Conservation (phyloP, 2,113 vertebrate species). For the Pedionomus torquatus region DNA sequence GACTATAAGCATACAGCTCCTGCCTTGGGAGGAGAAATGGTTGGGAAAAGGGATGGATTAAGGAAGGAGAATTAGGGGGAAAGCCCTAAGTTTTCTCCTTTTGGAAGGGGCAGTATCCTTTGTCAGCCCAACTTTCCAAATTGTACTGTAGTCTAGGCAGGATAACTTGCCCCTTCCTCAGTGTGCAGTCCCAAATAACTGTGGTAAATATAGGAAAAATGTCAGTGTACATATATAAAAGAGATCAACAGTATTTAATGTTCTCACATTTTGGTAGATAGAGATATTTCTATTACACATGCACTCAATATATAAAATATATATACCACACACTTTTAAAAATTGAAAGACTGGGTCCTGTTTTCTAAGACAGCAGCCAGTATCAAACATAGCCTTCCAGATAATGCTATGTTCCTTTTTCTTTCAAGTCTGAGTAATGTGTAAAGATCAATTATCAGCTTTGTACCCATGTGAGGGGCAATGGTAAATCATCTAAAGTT, state of each 20-base stretch:
- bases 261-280: not conserved
- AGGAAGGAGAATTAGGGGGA: not conserved
- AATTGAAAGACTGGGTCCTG: not conserved
- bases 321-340: not conserved
- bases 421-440: not conserved
- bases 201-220: not conserved
- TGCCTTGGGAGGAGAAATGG: accelerated
- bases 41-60: not conserved
- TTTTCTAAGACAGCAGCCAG: not conserved
- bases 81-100: not conserved
- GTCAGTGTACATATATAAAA: not conserved
- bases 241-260: not conserved
- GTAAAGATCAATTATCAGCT: not conserved
- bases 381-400: not conserved
- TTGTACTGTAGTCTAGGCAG: not conserved
- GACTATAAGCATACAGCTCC: accelerated
- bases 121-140: not conserved
- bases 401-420: not conserved
- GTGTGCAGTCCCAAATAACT: not conserved
- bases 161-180: not conserved
- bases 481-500: not conserved
- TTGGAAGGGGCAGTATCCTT: not conserved
- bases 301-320: not conserved
- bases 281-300: not conserved
- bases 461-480: not conserved